Conservation (phyloP, 2,888 invertebrate species). For the Idaea straminata region DNA sequence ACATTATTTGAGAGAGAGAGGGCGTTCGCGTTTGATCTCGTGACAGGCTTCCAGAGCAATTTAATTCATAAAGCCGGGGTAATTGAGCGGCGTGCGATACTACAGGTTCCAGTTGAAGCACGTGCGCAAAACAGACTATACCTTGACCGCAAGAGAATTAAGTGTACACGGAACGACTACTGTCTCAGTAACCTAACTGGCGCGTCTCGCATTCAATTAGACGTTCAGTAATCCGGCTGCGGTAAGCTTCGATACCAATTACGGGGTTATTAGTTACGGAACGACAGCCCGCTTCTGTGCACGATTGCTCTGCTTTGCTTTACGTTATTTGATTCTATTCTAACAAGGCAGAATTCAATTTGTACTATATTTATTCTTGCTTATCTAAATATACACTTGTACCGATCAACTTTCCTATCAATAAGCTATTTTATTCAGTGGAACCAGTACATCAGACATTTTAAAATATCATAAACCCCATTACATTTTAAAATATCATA, state of each 20-base stretch:
- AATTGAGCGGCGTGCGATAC: slow-evolving; percentile 58
- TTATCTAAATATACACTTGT: neutral
- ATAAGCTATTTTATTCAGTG: neutral
- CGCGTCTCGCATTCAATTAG: slow-evolving; percentile 78
- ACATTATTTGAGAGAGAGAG: slow-evolving; percentile 38
- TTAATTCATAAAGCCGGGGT: slow-evolving; percentile 68
- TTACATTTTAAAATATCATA: neutral
- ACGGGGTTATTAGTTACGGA: slow-evolving; percentile 76
- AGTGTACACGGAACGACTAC: slow-evolving; percentile 40
- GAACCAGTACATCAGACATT: neutral
- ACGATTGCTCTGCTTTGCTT: slow-evolving; percentile 34
- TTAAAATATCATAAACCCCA: neutral
- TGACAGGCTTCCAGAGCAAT: slow-evolving; percentile 56
- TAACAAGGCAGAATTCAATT: slow-evolving; percentile 28
- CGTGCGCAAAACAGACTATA: slow-evolving; percentile 64
- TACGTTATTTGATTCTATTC: slow-evolving; percentile 41
- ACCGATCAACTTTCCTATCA: neutral
- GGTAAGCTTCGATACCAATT: slow-evolving; percentile 80
- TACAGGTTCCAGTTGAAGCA: slow-evolving; percentile 41
- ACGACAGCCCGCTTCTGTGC: slow-evolving; percentile 50
- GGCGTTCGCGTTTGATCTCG: slow-evolving; percentile 65
- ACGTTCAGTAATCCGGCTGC: slow-evolving; percentile 78
- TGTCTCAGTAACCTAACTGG: slow-evolving; percentile 41
- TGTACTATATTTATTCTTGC: slow-evolving; percentile 9
- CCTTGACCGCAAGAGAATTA: slow-evolving; percentile 73